These are phyloP conservation scores for Macropis europaea DNA, from an alignment of 2,888 invertebrate genomes.

Conservation along the genomic window DNA sequence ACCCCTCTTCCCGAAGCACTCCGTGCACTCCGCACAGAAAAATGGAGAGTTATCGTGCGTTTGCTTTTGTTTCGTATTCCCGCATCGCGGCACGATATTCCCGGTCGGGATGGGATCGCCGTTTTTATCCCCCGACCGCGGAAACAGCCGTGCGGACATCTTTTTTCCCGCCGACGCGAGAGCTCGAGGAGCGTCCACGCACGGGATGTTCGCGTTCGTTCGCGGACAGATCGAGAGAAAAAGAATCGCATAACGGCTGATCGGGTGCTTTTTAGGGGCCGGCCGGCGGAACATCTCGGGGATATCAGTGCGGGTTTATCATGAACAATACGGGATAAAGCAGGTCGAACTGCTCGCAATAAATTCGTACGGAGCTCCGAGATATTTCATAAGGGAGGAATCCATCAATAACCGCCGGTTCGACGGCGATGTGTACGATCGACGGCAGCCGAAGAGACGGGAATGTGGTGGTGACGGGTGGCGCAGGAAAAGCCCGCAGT, in stretches of 20 bases:
- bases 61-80: conserved; percentile 8
- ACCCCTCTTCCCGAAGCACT: too few species aligned
- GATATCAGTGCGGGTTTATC: conserved; percentile 78
- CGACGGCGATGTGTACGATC: conserved; percentile 53
- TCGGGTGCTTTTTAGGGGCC: conserved; percentile 68
- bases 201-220: conserved; percentile 1
- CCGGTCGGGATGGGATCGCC: conserved; percentile 14
- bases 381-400: conserved; percentile 80
- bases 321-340: conserved; percentile 79
- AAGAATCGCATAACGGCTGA: conserved; percentile 66
- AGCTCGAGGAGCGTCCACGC: conserved; percentile 8
- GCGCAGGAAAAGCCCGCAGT: conserved; percentile 54
- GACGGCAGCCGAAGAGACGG: conserved; percentile 59
- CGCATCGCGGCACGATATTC: conserved; percentile 12
- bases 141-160: conserved; percentile 14
- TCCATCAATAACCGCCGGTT: conserved; percentile 77
- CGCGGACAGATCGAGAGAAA: conserved; percentile 14
- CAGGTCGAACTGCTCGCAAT: conserved; percentile 77
- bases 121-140: conserved; percentile 31
- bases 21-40: too few species aligned
- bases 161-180: conserved; percentile 45
- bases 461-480: conserved; percentile 27
- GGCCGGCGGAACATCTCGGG: conserved; percentile 57
- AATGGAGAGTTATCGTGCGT: too few species aligned
- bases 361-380: conserved; percentile 76